Base-by-base conservation (phyloP, 2,113 vertebrate species). In the Gobius niger region DNA sequence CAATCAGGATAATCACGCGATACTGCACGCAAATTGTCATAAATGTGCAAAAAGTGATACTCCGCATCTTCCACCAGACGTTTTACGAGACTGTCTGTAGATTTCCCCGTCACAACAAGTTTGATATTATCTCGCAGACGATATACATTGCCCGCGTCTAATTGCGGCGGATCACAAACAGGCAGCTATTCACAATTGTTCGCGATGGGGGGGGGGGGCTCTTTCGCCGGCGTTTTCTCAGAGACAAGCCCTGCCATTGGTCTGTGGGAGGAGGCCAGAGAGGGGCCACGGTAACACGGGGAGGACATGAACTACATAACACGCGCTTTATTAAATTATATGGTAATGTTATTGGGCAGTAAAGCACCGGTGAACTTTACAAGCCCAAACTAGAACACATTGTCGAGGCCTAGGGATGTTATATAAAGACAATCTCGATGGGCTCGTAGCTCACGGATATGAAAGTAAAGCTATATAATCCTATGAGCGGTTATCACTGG, bases 281-380 rank as follows among this genome's bases (percentile, higher is more conserved):
- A n/a, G 49, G 7, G 24, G 15, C 49, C 49, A 50, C 6, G 7
- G 49, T 50, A 18, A 19, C 54, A 13, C 24, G 14, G 53, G 18
- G 53, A 34, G 53, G 24, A 57, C 54, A 13, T 7, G 24, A 19
- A 40, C 54, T 40, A 14, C 19, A 57, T 40, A 42, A 41, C 14
- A 41, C 13, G 42, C 56, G 42, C 40, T 60, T 60, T 42, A 60
- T 60, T 8, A 40, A 42, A 42, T 60, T n/a, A 15, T n/a, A 9
- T 9, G 14, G 14, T 44, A n/a, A 60, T 60, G 57, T 42, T 42
- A 60, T 42, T 60, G 34, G 40, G 40, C 40, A 40, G 13, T 44
- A 60, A 60, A 60, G 57, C 34, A 44, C 13, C 9, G 57, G 57
- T 60, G 57, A 60, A 60, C 57, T 60, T 60, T 44, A 60, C 57